Evolutionary conservation across 2,888 invertebrate species (phyloP).

Genomic region (Ornithoptera alexandrae): DNA sequence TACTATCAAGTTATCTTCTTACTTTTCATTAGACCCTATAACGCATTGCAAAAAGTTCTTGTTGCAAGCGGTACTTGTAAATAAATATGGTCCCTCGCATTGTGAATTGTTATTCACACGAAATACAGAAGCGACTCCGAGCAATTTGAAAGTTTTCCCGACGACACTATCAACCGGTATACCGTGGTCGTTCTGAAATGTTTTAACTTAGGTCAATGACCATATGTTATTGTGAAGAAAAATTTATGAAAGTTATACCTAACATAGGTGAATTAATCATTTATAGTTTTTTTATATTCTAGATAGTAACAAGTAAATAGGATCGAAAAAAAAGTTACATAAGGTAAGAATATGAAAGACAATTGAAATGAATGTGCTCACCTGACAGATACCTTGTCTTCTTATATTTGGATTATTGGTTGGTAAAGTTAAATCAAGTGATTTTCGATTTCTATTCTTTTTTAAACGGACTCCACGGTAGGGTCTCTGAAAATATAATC

Average conservation of each 20-base stretch:
- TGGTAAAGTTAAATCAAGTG: too few relatives aligned
- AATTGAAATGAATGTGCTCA: slow-evolving; percentile 8
- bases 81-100: slow-evolving; percentile 53
- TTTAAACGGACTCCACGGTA: slow-evolving; percentile 29
- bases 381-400: slow-evolving; percentile 39
- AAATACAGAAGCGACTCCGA: slow-evolving; percentile 57
- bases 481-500: neutral
- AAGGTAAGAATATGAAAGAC: too few relatives aligned
- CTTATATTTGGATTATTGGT: slow-evolving; percentile 1
- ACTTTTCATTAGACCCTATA: neutral
- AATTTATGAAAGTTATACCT: too few relatives aligned
- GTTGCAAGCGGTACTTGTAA: slow-evolving; percentile 53
- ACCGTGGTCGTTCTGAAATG: slow-evolving; percentile 50
- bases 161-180: slow-evolving; percentile 53
- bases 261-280: too few relatives aligned
- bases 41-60: slow-evolving; percentile 48
- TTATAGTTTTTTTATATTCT: too few relatives aligned
- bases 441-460: slow-evolving; percentile 2
- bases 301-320: too few relatives aligned
- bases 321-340: too few relatives aligned
- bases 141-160: slow-evolving; percentile 42
- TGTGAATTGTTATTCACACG: slow-evolving; percentile 37
- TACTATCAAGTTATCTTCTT: neutral
- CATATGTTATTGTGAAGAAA: too few relatives aligned
- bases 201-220: too few relatives aligned